Evolutionary conservation across 2,113 vertebrate species (phyloP).

Genomic region (Cettia cetti): DNA sequence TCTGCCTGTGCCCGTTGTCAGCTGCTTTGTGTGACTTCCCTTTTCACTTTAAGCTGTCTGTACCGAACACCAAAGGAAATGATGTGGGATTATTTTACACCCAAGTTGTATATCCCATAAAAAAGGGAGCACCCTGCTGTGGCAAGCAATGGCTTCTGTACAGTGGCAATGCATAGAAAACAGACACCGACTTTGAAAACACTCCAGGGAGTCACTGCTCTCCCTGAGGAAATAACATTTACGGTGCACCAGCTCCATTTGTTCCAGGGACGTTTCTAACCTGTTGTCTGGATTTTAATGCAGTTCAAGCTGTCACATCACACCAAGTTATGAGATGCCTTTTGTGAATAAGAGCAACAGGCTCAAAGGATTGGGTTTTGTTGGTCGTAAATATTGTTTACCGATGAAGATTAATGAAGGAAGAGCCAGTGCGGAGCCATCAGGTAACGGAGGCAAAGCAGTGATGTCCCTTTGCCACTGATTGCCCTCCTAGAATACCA

Average conservation of each 20-base stretch:
- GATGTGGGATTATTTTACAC: constrained; percentile 60
- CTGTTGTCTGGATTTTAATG: constrained; percentile 46
- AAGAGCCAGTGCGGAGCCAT: background rate
- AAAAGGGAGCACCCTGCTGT: constrained; percentile 55
- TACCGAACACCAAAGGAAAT: constrained; percentile 24
- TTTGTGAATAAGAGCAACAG: constrained; percentile 9
- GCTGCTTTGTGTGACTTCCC: constrained; percentile 38
- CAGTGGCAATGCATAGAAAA: constrained; percentile 50
- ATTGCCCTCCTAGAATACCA: background rate
- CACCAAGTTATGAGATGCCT: background rate
- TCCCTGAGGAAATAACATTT: constrained; percentile 14
- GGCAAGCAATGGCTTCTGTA: constrained; percentile 57
- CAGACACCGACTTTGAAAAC: constrained; percentile 43
- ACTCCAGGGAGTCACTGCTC: constrained; percentile 27
- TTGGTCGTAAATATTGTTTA: constrained; percentile 43
- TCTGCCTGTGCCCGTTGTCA: background rate
- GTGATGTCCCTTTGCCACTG: background rate
- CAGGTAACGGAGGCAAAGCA: constrained; percentile 21
- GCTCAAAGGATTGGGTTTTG: background rate
- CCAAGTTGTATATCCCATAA: constrained; percentile 38
- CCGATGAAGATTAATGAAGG: constrained; percentile 60
- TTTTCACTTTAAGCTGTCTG: constrained; percentile 46
- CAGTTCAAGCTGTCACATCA: constrained; percentile 4
- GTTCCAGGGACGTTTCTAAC: constrained; percentile 14
- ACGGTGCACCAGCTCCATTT: background rate